Base-by-base conservation (phyloP, 2,797 vertebrate genomes). In the Babyrousa celebensis region DNA sequence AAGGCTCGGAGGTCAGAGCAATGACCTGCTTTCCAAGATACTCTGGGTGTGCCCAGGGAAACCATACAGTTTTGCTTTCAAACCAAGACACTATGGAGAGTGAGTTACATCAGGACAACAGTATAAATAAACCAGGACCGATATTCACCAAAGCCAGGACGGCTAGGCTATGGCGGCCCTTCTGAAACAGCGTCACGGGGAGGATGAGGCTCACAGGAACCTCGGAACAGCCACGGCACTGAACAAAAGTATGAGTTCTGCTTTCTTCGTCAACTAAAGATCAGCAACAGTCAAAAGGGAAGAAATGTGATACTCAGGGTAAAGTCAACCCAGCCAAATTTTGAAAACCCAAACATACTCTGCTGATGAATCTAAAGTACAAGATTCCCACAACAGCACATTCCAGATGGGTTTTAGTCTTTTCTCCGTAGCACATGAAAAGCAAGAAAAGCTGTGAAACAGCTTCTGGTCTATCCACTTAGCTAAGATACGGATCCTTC, bases 361-460 rank as follows among this genome's bases (percentile, higher is more conserved):
- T 97, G 48, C 77, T 89, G 68, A 84, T 52, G 67, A 94, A 94
- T 78, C 52, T 75, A 6, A 62, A 95, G 18, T 11, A 18, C 62
- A 18, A 79, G 40, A 40, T 94, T 89, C 89, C 87, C 54, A 96
- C 29, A 68, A 60, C 25, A 83, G 93, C 21, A 54, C 3, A 84
- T 43, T 82, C 58, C 74, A 95, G 56, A 91, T 68, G 85, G 95
- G 65, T 83, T 20, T 40, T n/a, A 85, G 91, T 70, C 96, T 96
- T 89, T 97, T 95, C 91, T 68, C 95, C 72, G 71, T 27, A 32
- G 91, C 54, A 96, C 21, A 56, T 12, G 18, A 56, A 88, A 95
- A 56, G 58, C 87, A 82, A 67, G 67, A 96, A 85, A 89, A 65
- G 75, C 43, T 82, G 92, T 29, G 60, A 43, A 83, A 71, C 40